These are phyloP conservation scores for Falco punctatus DNA, from an alignment of 2,113 vertebrate species.

Conservation along the genomic window DNA sequence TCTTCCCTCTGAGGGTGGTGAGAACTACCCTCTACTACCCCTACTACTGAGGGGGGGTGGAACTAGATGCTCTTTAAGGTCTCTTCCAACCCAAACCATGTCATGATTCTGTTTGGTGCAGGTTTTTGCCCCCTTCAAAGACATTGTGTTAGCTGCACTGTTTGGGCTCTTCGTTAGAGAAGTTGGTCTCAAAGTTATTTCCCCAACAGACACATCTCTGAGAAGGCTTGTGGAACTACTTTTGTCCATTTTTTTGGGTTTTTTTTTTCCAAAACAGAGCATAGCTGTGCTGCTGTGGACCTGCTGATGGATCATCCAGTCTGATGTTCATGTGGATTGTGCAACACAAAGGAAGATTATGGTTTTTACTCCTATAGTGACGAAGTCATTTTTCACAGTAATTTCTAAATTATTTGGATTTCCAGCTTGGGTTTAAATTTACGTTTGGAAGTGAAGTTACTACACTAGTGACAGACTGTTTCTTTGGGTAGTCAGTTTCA, in stretches of 20 bases:
- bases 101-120: background rate
- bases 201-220: background rate
- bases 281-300: background rate
- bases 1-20: too few species aligned
- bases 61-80: too few species aligned
- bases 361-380: background rate
- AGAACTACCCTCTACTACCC: too few species aligned
- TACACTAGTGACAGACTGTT: background rate
- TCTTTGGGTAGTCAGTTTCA: background rate
- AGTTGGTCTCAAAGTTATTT: background rate
- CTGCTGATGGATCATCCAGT: background rate
- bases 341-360: background rate
- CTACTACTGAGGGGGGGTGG: too few species aligned
- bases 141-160: background rate
- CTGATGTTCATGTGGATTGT: background rate
- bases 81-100: too few species aligned
- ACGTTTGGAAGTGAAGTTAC: background rate
- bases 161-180: background rate
- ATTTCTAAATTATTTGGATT: background rate
- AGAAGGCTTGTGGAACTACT: background rate
- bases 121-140: background rate
- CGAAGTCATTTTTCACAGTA: background rate
- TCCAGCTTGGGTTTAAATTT: background rate
- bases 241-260: background rate
- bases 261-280: background rate